Conservation (phyloP, 2,888 invertebrate genomes). For the Phorcus lineatus region DNA sequence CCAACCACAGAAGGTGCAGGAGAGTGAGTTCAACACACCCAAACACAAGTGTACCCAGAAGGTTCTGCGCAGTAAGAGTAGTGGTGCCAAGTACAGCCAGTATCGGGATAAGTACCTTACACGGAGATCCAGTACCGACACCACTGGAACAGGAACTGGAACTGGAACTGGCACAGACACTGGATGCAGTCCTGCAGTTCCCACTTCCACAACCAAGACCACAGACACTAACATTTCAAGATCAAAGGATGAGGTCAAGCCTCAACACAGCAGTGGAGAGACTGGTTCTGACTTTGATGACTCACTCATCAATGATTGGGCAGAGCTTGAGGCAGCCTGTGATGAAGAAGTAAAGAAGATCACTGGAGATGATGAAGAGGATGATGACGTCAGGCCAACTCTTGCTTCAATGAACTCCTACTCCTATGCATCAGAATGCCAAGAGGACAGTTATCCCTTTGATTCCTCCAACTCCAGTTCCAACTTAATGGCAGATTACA, state of each 20-base stretch:
- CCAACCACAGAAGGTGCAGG: background rate
- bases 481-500: constrained; percentile 34
- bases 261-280: constrained; percentile 46
- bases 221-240: constrained; percentile 27
- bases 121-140: constrained; percentile 32
- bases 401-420: constrained; percentile 36
- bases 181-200: background rate
- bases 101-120: constrained; percentile 49
- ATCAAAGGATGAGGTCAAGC: constrained; percentile 1
- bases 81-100: constrained; percentile 52
- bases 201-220: constrained; percentile 8
- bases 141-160: background rate
- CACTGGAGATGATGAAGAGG: constrained; percentile 62
- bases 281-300: constrained; percentile 57
- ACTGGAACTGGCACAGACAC: background rate
- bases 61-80: constrained; percentile 46
- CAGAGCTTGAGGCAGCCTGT: constrained; percentile 67
- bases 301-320: constrained; percentile 64
- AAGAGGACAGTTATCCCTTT: constrained; percentile 40
- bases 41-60: constrained; percentile 37
- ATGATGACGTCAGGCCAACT: constrained; percentile 51
- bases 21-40: background rate
- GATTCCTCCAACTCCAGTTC: constrained; percentile 32
- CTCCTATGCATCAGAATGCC: constrained; percentile 45
- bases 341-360: constrained; percentile 69